Evolutionary conservation across 2,797 vertebrate genomes (phyloP).

Genomic region (Tachyglossus aculeatus): DNA sequence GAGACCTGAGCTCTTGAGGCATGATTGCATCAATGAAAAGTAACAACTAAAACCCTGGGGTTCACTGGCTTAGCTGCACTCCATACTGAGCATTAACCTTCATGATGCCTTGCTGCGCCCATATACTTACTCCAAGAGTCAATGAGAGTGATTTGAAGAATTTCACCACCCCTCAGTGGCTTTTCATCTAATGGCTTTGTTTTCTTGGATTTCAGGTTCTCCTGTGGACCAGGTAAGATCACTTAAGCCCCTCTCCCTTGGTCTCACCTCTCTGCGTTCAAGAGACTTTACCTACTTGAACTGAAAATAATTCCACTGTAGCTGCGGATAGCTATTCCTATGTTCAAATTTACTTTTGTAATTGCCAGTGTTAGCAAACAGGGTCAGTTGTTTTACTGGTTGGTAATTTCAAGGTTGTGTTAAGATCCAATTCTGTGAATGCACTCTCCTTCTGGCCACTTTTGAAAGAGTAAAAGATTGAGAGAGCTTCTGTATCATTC

Average conservation of each 20-base stretch:
- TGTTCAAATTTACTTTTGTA: too few species aligned
- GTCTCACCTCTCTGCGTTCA: fast-evolving
- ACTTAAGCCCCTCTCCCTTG: fast-evolving
- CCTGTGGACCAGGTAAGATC: constrained; percentile 72
- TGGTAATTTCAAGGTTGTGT: too few species aligned
- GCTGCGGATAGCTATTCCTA: too few species aligned
- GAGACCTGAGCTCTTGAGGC: fast-evolving
- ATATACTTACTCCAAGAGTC: fast-evolving
- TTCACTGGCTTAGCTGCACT: fast-evolving
- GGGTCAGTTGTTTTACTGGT: too few species aligned
- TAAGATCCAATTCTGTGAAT: too few species aligned
- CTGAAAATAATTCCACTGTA: too few species aligned
- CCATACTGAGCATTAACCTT: fast-evolving
- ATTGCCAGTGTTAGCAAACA: too few species aligned
- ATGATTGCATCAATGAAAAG: background rate
- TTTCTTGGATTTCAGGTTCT: constrained; percentile 63
- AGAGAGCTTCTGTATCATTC: too few species aligned
- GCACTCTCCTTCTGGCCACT: too few species aligned
- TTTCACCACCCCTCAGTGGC: background rate
- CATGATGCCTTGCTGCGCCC: fast-evolving
- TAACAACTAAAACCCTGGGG: background rate
- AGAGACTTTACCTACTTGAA: too few species aligned
- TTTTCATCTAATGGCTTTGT: background rate
- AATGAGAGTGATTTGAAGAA: background rate
- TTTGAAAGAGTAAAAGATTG: too few species aligned